phyloP scores from a whole-genome alignment of 1,140 invertebrate genomes.

The Hestina assimilis region DNA sequence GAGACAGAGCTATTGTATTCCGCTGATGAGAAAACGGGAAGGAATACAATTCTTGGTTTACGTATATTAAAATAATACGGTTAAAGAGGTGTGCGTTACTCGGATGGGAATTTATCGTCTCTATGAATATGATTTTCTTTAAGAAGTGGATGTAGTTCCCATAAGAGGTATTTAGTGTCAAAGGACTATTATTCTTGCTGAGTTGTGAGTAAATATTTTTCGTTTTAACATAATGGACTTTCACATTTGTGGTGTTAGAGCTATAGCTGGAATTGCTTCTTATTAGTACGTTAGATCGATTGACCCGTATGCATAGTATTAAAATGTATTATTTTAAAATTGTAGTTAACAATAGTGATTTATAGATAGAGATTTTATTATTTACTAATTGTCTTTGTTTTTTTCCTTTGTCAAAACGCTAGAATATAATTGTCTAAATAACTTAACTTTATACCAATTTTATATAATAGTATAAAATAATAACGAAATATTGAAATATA shows the following conservation, averaged over 20 bases:
- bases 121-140: conserved; percentile 77
- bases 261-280: too few relatives aligned
- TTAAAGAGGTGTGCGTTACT: conserved; percentile 69
- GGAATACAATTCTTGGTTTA: conserved; percentile 53
- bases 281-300: too few relatives aligned
- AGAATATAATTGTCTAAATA: too few relatives aligned
- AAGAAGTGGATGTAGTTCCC: conserved; percentile 63
- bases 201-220: conserved; percentile 26
- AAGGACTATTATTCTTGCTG: conserved; percentile 33
- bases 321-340: too few relatives aligned
- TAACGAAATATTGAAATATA: background rate
- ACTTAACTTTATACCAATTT: too few relatives aligned
- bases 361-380: too few relatives aligned
- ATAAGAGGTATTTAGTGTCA: conserved; percentile 61
- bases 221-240: conserved; percentile 1
- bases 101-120: conserved; percentile 62
- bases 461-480: background rate
- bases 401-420: too few relatives aligned
- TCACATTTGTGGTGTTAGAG: background rate
- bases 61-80: conserved; percentile 77
- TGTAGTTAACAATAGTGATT: too few relatives aligned
- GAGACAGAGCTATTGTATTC: conserved; percentile 33
- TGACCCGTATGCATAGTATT: too few relatives aligned
- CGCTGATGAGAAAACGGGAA: conserved; percentile 28
- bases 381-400: too few relatives aligned